Evolutionary conservation across 2,113 vertebrate species (phyloP).

Genomic region (Sapajus apella): DNA sequence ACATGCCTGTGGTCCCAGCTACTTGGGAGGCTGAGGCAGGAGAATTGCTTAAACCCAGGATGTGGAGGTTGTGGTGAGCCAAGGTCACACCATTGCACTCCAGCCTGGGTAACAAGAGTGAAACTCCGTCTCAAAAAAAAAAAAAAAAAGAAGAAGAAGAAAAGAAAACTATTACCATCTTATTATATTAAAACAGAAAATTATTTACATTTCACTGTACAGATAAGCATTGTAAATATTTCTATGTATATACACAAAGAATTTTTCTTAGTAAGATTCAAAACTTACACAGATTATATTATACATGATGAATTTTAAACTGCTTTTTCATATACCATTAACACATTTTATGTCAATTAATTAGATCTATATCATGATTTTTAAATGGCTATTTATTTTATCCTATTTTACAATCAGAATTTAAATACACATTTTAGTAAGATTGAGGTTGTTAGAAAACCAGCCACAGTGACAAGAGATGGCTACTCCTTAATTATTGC

Average conservation of each 20-base stretch:
- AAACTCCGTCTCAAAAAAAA: too few species aligned
- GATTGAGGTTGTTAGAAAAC: not conserved
- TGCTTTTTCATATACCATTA: not conserved
- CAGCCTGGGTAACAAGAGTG: too few species aligned
- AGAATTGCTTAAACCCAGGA: too few species aligned
- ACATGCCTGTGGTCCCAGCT: too few species aligned
- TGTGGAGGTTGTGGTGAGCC: too few species aligned
- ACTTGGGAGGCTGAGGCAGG: too few species aligned
- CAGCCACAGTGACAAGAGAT: not conserved
- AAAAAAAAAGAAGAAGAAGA: too few species aligned
- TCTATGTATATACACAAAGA: not conserved
- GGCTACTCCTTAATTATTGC: not conserved
- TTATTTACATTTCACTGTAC: not conserved
- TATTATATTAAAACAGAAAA: not conserved
- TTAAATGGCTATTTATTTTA: not conserved
- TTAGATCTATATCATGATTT: not conserved
- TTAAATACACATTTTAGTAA: constrained; percentile 9
- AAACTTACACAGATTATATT: not conserved
- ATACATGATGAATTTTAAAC: not conserved
- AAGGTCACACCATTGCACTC: too few species aligned
- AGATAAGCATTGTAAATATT: not conserved
- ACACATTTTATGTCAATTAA: not conserved
- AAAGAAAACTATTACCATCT: not conserved
- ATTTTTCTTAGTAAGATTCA: not conserved
- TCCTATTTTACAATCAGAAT: not conserved